These are phyloP conservation scores for Rhodeus uyekii DNA, from an alignment of 2,797 vertebrate genomes.

Conservation along the genomic window DNA sequence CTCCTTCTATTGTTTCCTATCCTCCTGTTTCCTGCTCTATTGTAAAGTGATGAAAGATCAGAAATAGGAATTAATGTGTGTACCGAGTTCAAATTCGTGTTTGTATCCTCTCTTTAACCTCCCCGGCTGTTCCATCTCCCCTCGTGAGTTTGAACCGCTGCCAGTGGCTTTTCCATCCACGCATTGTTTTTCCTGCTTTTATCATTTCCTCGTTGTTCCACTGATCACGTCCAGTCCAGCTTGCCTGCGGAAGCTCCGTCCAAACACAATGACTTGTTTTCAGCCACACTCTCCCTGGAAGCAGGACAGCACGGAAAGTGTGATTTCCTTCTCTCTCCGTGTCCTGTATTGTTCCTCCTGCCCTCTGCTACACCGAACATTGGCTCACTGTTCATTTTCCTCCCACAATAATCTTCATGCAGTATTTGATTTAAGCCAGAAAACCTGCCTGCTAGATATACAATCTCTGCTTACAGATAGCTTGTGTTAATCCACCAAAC, in stretches of 20 bases:
- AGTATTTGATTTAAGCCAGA: not conserved
- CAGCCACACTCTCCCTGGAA: constrained; percentile 24
- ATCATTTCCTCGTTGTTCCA: constrained; percentile 1
- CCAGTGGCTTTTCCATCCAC: constrained; percentile 6
- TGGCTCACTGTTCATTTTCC: not conserved
- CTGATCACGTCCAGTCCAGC: not conserved
- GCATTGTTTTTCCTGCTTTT: constrained; percentile 11
- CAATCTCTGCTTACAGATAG: not conserved
- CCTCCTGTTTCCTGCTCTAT: not conserved
- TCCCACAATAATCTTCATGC: not conserved
- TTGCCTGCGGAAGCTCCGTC: not conserved
- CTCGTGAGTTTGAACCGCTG: not conserved
- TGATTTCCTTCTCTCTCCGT: constrained; percentile 19
- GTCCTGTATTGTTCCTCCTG: not conserved
- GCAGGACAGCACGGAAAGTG: constrained; percentile 21
- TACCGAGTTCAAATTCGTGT: not conserved
- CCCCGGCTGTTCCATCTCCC: not conserved
- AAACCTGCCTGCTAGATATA: not conserved
- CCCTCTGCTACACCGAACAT: not conserved
- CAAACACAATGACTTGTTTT: constrained; percentile 25
- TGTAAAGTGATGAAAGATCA: not conserved
- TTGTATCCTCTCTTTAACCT: constrained; percentile 24
- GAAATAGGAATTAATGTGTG: not conserved
- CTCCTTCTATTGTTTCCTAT: not conserved
- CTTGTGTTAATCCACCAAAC: not conserved